Evolutionary conservation across 2,888 invertebrate species (phyloP).

Genomic region (Trileptium ribeirensis): DNA sequence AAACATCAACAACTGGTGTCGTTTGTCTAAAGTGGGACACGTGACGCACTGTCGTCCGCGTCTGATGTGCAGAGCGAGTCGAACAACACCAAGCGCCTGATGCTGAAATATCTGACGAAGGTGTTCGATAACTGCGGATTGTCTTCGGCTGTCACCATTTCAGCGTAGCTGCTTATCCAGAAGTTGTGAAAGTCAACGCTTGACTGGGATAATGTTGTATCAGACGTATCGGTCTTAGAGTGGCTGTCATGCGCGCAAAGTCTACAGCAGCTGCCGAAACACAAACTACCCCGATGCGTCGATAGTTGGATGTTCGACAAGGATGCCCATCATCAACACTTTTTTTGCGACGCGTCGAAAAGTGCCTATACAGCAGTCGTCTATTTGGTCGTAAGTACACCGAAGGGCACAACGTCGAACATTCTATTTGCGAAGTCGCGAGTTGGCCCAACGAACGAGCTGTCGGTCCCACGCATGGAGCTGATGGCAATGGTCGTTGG

Average conservation of each 20-base stretch:
- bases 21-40: background rate
- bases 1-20: background rate
- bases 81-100: background rate
- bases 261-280: background rate
- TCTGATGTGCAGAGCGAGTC: background rate
- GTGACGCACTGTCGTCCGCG: background rate
- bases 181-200: background rate
- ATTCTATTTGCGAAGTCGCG: background rate
- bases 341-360: background rate
- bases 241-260: background rate
- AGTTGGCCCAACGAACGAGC: background rate
- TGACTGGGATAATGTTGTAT: background rate
- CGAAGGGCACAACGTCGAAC: background rate
- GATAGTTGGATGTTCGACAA: background rate
- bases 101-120: background rate
- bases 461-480: conserved; percentile 22
- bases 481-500: background rate
- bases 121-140: background rate
- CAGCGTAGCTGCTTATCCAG: background rate
- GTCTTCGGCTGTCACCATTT: background rate
- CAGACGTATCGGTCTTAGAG: background rate
- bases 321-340: background rate
- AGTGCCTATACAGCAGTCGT: background rate
- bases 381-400: background rate
- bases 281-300: background rate